Conservation (phyloP, 2,888 invertebrate species). For the Alloscopus bannaensis region DNA sequence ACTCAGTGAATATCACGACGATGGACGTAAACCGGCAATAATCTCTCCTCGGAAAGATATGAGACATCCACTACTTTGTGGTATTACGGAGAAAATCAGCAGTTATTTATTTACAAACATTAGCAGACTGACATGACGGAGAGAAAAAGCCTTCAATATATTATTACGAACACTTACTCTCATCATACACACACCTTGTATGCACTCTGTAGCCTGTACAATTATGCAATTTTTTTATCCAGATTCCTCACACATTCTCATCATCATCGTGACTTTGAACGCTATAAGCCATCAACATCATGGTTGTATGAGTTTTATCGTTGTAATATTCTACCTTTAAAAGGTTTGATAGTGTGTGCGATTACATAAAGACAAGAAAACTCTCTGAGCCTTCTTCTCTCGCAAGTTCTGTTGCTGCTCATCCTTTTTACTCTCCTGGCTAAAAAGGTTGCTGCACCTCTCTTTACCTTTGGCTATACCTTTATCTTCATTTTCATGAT, state of each 20-base stretch:
- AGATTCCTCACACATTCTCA: slow-evolving; percentile 51
- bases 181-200: background rate
- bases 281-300: slow-evolving; percentile 18
- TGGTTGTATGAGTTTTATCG: slow-evolving; percentile 15
- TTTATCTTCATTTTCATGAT: slow-evolving; percentile 12
- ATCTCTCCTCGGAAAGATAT: background rate
- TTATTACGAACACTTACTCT: background rate
- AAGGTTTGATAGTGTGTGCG: background rate
- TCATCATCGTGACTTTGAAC: too few relatives aligned
- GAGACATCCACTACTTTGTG: background rate
- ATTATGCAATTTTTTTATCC: slow-evolving; percentile 43
- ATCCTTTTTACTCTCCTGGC: background rate
- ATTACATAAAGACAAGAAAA: background rate
- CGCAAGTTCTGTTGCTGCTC: background rate
- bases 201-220: background rate
- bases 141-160: background rate
- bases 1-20: too few relatives aligned
- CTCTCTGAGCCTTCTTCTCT: background rate
- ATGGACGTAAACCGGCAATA: slow-evolving; percentile 7
- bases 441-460: slow-evolving; percentile 51
- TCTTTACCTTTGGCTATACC: background rate
- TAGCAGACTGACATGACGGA: background rate
- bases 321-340: background rate
- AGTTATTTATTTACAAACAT: slow-evolving; percentile 29
- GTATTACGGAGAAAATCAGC: slow-evolving; percentile 1